Percentiles rank a stretch among this genome's conserved stretches.
Conservation (phyloP, 1,140 invertebrate genomes). For the Vanessa atalanta region DNA sequence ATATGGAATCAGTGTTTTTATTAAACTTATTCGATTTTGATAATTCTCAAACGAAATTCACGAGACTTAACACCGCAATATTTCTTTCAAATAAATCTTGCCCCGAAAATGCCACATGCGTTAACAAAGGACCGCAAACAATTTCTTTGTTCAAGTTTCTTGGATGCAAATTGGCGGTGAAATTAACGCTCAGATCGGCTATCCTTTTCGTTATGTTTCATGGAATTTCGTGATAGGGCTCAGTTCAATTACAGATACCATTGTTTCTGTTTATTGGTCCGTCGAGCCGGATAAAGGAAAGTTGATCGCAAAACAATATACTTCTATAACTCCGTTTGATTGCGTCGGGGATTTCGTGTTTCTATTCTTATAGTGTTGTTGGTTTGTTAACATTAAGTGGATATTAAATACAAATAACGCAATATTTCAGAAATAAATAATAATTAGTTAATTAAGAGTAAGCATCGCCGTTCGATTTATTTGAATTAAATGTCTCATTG, state of each 20-base stretch:
- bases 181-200: slow-evolving; percentile 19
- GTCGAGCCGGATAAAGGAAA: slow-evolving; percentile 25
- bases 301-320: slow-evolving; percentile 14
- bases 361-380: background rate
- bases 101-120: slow-evolving; percentile 15
- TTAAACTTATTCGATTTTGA: slow-evolving; percentile 34
- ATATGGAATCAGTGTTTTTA: slow-evolving; percentile 37
- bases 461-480: too few relatives aligned
- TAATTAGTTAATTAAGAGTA: too few relatives aligned
- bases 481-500: too few relatives aligned
- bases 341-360: slow-evolving; percentile 21
- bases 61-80: slow-evolving; percentile 17
- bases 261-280: slow-evolving; percentile 34
- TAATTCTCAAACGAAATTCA: slow-evolving; percentile 23
- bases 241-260: slow-evolving; percentile 31
- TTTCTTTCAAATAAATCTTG: slow-evolving; percentile 34
- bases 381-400: background rate
- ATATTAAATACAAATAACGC: background rate
- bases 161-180: slow-evolving; percentile 23
- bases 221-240: slow-evolving; percentile 17
- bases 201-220: slow-evolving; percentile 24
- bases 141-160: slow-evolving; percentile 25
- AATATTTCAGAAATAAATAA: too few relatives aligned
- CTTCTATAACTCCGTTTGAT: slow-evolving; percentile 15
- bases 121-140: slow-evolving; percentile 13